Percentiles rank a stretch among this genome's conserved stretches.
Evolutionary conservation across 2,797 vertebrate genomes (phyloP).

Genomic region (Poeciliopsis turneri): DNA sequence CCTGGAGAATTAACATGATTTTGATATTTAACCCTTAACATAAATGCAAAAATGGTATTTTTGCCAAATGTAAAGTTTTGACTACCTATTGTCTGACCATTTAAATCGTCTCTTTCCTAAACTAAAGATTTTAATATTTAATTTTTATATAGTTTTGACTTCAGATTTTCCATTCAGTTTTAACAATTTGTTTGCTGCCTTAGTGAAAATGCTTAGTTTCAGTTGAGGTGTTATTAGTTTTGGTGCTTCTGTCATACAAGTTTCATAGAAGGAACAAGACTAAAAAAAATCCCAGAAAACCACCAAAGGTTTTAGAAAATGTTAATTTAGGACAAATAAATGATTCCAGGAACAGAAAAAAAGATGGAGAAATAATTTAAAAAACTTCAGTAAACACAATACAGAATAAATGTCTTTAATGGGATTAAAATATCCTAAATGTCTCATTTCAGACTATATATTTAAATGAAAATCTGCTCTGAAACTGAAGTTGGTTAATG

Average conservation of each 20-base stretch:
- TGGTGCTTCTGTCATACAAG: background rate
- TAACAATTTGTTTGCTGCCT: background rate
- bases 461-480: background rate
- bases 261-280: background rate
- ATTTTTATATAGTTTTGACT: background rate
- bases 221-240: background rate
- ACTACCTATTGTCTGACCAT: background rate
- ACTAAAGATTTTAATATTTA: background rate
- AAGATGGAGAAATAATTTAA: background rate
- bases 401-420: background rate
- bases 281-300: background rate
- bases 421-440: background rate
- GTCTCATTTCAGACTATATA: background rate
- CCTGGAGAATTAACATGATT: background rate
- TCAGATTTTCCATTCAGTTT: background rate
- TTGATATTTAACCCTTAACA: background rate
- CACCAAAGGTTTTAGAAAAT: background rate
- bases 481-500: background rate
- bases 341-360: background rate
- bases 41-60: background rate
- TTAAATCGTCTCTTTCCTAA: background rate
- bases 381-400: background rate
- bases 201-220: background rate
- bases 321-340: background rate
- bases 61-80: background rate